Conservation (phyloP, 2,888 invertebrate genomes). For the Heliconius cydno region DNA sequence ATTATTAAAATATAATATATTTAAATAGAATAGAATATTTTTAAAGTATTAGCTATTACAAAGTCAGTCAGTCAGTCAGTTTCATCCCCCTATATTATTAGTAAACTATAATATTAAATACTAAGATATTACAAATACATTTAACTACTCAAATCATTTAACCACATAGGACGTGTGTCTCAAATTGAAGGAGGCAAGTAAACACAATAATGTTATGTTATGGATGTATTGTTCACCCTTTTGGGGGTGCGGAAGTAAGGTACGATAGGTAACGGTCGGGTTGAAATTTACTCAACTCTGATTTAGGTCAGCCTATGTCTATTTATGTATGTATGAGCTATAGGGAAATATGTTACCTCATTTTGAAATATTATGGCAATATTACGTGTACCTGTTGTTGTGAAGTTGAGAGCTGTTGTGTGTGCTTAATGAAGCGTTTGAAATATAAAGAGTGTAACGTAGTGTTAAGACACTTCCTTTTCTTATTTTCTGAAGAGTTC, state of each 20-base stretch:
- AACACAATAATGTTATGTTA: constrained; percentile 3
- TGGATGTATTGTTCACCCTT: constrained; percentile 15
- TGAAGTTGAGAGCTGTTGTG: too few relatives aligned
- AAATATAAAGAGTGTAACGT: too few relatives aligned
- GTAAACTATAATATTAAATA: not conserved
- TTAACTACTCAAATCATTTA: not conserved
- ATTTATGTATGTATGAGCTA: not conserved
- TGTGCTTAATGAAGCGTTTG: too few relatives aligned
- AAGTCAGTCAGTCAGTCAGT: too few relatives aligned
- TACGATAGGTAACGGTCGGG: constrained; percentile 8
- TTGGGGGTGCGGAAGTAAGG: constrained; percentile 21
- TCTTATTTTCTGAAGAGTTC: too few relatives aligned
- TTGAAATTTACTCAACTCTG: constrained; percentile 11
- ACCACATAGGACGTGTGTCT: not conserved
- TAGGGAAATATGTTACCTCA: not conserved
- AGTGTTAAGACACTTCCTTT: too few relatives aligned
- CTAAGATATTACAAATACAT: not conserved
- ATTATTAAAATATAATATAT: too few relatives aligned
- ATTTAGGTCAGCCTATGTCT: constrained; percentile 16
- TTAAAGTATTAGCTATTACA: too few relatives aligned
- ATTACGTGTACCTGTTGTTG: too few relatives aligned
- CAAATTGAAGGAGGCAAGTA: constrained; percentile 9
- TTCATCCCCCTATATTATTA: too few relatives aligned
- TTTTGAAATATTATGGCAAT: not conserved
- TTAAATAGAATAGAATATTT: too few relatives aligned